Percentiles rank a stretch among this genome's conserved stretches.
Evolutionary conservation across 2,888 invertebrate genomes (phyloP).

Genomic region (Ichneumoninae sp.): DNA sequence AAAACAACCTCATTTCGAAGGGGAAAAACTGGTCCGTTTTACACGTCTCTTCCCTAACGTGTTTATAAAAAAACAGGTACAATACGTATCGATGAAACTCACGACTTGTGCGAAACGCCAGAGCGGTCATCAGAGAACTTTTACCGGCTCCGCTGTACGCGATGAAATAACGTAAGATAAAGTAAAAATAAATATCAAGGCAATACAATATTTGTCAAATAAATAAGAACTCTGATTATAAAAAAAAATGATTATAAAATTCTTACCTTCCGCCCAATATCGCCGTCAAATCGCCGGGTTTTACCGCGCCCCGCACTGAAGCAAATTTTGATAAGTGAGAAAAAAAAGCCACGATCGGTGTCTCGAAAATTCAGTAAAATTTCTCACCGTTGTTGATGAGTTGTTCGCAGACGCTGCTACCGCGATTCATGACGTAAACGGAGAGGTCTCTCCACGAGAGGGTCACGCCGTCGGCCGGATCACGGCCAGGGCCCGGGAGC

Average conservation of each 20-base stretch:
- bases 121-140: slow-evolving; percentile 93
- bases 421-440: slow-evolving; percentile 87
- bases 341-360: not conserved
- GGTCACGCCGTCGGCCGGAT: slow-evolving; percentile 87
- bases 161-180: slow-evolving; percentile 38
- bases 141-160: slow-evolving; percentile 92
- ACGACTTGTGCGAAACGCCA: slow-evolving; percentile 92
- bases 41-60: not conserved
- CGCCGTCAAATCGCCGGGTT: slow-evolving; percentile 92
- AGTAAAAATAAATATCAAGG: not conserved
- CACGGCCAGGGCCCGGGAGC: slow-evolving; percentile 4
- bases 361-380: not conserved
- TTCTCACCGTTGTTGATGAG: slow-evolving; percentile 91
- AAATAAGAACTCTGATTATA: not conserved
- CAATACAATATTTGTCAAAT: not conserved
- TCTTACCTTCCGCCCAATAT: slow-evolving; percentile 93
- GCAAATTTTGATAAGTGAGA: slow-evolving; percentile 21
- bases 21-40: not conserved
- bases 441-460: slow-evolving; percentile 92
- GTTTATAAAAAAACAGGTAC: not conserved
- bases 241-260: not conserved
- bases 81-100: slow-evolving; percentile 75
- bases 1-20: not conserved
- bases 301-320: slow-evolving; percentile 91
- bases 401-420: slow-evolving; percentile 87